phyloP scores from a whole-genome alignment of 1,140 invertebrate species.

The Oryzaephilus surinamensis region DNA sequence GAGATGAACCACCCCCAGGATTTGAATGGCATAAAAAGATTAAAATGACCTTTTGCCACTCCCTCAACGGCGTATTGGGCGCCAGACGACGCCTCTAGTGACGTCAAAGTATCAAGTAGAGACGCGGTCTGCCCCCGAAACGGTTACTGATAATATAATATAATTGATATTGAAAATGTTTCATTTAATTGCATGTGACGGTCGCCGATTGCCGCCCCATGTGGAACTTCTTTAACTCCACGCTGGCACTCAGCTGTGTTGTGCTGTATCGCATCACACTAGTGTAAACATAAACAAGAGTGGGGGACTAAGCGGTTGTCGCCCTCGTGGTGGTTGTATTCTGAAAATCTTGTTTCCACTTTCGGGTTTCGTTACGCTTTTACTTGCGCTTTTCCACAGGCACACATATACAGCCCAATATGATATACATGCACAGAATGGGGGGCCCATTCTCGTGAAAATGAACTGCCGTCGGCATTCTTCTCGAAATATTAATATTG shows the following conservation, averaged over 20 bases:
- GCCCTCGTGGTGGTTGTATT: too few relatives aligned
- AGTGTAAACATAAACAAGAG: conserved; percentile 34
- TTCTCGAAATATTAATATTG: too few relatives aligned
- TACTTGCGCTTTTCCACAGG: conserved; percentile 7
- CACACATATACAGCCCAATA: too few relatives aligned
- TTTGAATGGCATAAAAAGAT: conserved; percentile 39
- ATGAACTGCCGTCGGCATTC: conserved; percentile 6
- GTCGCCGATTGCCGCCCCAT: not conserved
- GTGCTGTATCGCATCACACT: conserved; percentile 21
- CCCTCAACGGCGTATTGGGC: conserved; percentile 33
- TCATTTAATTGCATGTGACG: conserved; percentile 8
- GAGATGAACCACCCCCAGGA: conserved; percentile 32
- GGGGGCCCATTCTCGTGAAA: too few relatives aligned
- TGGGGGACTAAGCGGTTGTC: conserved; percentile 22
- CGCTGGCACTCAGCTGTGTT: conserved; percentile 13
- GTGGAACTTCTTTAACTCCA: not conserved
- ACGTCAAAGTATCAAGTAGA: conserved; percentile 31
- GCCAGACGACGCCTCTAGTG: conserved; percentile 31
- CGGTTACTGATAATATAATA: conserved; percentile 25
- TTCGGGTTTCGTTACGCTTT: conserved; percentile 7
- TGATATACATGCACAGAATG: too few relatives aligned
- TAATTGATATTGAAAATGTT: conserved; percentile 14
- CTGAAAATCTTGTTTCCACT: too few relatives aligned
- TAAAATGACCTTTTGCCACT: conserved; percentile 36
- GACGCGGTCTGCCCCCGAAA: conserved; percentile 23